Percentiles rank a stretch among this genome's conserved stretches.
Evolutionary conservation across 2,797 vertebrate genomes (phyloP).

Genomic region (Myiothlypis chrysogaster): DNA sequence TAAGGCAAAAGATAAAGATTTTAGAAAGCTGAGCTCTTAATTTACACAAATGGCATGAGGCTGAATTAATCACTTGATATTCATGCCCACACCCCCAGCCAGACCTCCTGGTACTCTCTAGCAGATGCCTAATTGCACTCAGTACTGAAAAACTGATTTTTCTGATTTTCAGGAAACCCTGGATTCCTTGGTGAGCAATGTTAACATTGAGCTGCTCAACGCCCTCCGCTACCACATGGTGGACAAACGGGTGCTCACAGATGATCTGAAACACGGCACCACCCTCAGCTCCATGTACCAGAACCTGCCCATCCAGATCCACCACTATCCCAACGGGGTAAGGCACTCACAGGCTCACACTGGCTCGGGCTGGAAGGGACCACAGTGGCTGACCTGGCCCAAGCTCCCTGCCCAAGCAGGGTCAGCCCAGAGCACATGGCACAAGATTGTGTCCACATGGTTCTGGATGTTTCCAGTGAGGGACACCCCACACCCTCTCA

Average conservation of each 20-base stretch:
- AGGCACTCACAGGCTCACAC: background rate
- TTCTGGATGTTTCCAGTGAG: background rate
- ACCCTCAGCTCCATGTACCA: conserved; percentile 94
- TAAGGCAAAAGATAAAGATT: background rate
- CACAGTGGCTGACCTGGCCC: background rate
- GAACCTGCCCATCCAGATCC: conserved; percentile 89
- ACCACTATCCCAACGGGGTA: conserved; percentile 89
- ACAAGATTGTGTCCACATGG: background rate
- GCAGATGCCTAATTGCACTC: background rate
- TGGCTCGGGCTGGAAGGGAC: background rate
- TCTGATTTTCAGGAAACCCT: conserved; percentile 86
- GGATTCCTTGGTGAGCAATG: conserved; percentile 95
- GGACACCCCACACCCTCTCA: background rate
- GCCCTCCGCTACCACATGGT: conserved; percentile 98
- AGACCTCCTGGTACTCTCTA: background rate
- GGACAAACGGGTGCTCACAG: conserved; percentile 87
- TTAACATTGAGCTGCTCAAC: conserved; percentile 97
- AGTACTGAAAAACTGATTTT: background rate
- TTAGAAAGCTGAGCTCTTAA: background rate
- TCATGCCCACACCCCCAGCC: background rate
- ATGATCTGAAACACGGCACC: conserved; percentile 88
- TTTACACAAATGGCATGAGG: background rate
- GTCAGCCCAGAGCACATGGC: background rate
- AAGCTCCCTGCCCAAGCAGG: background rate
- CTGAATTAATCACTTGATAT: background rate